Evolutionary conservation across 2,888 invertebrate genomes (phyloP).

Genomic region (Sesamia inferens): DNA sequence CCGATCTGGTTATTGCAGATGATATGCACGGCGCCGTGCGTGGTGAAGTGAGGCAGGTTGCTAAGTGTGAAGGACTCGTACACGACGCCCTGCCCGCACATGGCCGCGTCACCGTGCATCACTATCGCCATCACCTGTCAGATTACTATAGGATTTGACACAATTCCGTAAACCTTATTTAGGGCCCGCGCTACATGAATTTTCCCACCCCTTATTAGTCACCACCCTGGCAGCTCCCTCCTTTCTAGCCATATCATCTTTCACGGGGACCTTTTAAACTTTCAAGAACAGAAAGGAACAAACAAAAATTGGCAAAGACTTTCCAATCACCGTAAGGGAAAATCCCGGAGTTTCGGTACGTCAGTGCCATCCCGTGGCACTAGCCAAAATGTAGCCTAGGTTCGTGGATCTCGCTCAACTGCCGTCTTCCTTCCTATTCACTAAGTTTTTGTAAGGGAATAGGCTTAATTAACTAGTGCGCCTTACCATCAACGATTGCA

Average conservation of each 20-base stretch:
- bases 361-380: too few species aligned
- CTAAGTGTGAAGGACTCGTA: conserved; percentile 91
- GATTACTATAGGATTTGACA: background rate
- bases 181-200: background rate
- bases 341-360: background rate
- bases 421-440: too few species aligned
- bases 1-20: conserved; percentile 95
- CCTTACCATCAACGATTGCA: too few species aligned
- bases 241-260: background rate
- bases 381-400: too few species aligned
- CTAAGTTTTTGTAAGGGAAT: too few species aligned
- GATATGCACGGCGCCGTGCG: conserved; percentile 91
- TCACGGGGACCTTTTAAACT: background rate
- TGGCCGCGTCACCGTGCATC: conserved; percentile 93
- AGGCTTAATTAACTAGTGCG: too few species aligned
- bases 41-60: conserved; percentile 91
- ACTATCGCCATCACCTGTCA: conserved; percentile 91
- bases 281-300: too few species aligned
- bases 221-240: background rate
- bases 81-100: conserved; percentile 92
- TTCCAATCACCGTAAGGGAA: background rate
- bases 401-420: too few species aligned
- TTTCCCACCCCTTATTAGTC: background rate
- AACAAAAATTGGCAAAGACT: background rate
- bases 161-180: background rate